phyloP scores from a whole-genome alignment of 2,113 vertebrate species.

The Macquaria australasica region DNA sequence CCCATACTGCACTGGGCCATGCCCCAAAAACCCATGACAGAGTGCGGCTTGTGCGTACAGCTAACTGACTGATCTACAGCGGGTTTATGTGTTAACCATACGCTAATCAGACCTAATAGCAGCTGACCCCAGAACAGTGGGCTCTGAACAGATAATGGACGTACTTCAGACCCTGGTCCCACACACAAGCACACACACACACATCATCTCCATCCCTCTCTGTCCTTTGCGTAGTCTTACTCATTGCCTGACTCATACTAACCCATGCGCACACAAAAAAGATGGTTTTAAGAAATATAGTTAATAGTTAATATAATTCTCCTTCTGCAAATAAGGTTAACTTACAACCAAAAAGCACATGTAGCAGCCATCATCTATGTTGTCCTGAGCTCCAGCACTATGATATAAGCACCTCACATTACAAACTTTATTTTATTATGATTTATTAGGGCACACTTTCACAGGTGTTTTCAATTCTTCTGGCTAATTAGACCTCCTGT shows the following conservation, averaged over 20 bases:
- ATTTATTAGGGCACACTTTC: neutral
- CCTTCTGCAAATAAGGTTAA: neutral
- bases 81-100: slow-evolving; percentile 14
- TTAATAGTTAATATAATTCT: neutral
- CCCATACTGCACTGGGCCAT: slow-evolving; percentile 73
- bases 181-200: neutral
- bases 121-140: slow-evolving; percentile 42
- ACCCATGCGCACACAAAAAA: neutral
- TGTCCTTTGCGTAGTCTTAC: neutral
- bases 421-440: neutral
- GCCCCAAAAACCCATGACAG: slow-evolving; percentile 63
- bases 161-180: slow-evolving; percentile 1
- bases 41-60: slow-evolving; percentile 43
- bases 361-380: neutral
- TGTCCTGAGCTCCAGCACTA: neutral
- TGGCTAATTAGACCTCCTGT: neutral
- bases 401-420: neutral
- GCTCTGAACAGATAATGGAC: neutral
- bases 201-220: neutral
- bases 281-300: neutral
- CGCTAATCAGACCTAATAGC: slow-evolving; percentile 5
- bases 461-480: slow-evolving; percentile 3
- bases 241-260: neutral
- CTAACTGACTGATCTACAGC: slow-evolving; percentile 37
- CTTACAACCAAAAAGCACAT: neutral